Conservation (phyloP, 2,113 vertebrate genomes). For the Panthera leo region DNA sequence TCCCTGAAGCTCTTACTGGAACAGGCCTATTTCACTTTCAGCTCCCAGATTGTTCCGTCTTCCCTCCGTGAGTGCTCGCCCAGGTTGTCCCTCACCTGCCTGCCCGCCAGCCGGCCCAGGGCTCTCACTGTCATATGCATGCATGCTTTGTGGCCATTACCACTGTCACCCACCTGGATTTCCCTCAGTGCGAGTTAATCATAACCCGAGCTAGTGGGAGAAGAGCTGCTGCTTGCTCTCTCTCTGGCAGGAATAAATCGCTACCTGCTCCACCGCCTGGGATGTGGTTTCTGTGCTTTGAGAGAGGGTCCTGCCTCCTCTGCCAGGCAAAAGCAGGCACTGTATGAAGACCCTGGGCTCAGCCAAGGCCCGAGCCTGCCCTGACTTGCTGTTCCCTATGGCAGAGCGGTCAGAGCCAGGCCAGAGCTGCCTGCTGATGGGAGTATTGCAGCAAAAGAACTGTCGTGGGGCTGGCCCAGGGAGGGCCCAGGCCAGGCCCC, state of each 20-base stretch:
- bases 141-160: background rate
- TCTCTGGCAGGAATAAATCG: background rate
- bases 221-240: background rate
- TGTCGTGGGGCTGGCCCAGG: background rate
- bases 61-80: background rate
- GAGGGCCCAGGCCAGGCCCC: background rate
- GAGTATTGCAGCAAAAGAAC: background rate
- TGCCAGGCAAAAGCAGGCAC: background rate
- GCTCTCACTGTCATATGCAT: accelerated
- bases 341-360: background rate
- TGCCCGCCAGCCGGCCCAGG: background rate
- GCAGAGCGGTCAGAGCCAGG: background rate
- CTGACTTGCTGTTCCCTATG: background rate
- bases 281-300: background rate
- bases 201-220: background rate
- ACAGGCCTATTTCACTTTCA: background rate
- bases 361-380: background rate
- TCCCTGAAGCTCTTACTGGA: background rate
- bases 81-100: background rate
- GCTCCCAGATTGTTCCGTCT: background rate
- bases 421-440: background rate
- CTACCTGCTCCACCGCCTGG: background rate
- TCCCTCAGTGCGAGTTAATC: background rate
- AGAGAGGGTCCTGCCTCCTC: background rate
- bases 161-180: background rate